These are phyloP conservation scores for Pseudomugil gertrudae DNA, from an alignment of 2,797 vertebrate genomes.

Conservation along the genomic window DNA sequence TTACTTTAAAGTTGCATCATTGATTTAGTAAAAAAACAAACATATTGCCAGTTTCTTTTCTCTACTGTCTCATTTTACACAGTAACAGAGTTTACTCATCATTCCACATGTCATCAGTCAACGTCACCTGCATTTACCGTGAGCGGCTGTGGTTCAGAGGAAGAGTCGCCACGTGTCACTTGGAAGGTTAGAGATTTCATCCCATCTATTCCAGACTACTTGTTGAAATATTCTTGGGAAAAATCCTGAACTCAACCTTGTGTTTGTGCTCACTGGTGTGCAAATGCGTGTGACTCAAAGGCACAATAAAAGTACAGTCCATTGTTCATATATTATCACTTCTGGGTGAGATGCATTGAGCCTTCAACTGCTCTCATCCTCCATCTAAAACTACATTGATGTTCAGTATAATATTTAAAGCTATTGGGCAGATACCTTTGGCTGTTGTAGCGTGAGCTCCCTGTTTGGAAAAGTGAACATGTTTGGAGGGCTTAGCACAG, in stretches of 20 bases:
- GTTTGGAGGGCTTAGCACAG: constrained; percentile 1
- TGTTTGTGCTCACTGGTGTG: too few species aligned
- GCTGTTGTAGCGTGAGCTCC: not conserved
- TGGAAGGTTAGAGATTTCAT: too few species aligned
- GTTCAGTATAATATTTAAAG: not conserved
- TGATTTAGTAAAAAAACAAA: not conserved
- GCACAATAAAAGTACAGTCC: too few species aligned
- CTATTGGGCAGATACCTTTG: not conserved
- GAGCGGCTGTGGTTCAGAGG: too few species aligned
- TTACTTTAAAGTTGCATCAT: not conserved
- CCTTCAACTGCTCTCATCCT: not conserved
- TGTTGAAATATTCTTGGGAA: too few species aligned
- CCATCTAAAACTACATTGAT: not conserved
- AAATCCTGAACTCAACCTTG: too few species aligned
- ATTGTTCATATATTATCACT: not conserved
- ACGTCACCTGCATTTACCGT: not conserved
- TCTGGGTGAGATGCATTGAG: not conserved
- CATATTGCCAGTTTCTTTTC: too few species aligned
- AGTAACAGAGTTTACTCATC: too few species aligned
- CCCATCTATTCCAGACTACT: too few species aligned
- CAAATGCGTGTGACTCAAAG: too few species aligned
- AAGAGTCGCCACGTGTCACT: too few species aligned
- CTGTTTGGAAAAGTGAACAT: not conserved
- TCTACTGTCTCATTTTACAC: too few species aligned
- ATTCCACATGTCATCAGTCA: not conserved